Evolutionary conservation across 2,888 invertebrate genomes (phyloP).

Genomic region (Sinodicranocentrus sp.): DNA sequence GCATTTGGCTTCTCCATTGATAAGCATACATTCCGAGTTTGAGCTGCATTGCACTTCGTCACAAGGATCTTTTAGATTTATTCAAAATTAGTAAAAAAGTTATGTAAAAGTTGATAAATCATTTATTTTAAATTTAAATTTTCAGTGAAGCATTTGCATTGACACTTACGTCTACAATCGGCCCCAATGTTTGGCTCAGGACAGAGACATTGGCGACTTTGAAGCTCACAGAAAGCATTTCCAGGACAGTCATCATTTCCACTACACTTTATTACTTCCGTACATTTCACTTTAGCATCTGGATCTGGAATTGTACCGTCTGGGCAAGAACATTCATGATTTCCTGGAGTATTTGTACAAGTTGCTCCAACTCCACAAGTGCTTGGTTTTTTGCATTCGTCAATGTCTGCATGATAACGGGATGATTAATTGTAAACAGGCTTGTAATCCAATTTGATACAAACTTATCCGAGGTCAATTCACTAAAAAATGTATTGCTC

Average conservation of each 20-base stretch:
- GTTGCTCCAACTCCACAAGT: slow-evolving; percentile 90
- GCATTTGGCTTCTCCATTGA: slow-evolving; percentile 90
- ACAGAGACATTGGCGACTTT: slow-evolving; percentile 88
- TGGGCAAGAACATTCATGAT: slow-evolving; percentile 89
- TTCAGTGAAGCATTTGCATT: too few relatives aligned
- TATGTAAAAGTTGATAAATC: background rate
- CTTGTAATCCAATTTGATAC: too few relatives aligned
- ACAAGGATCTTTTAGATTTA: slow-evolving; percentile 97
- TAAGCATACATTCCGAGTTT: slow-evolving; percentile 92
- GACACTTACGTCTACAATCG: slow-evolving; percentile 93
- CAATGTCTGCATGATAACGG: slow-evolving; percentile 82
- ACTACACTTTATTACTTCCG: slow-evolving; percentile 89
- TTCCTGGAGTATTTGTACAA: slow-evolving; percentile 88
- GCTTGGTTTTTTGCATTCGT: slow-evolving; percentile 87
- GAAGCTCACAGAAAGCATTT: slow-evolving; percentile 89
- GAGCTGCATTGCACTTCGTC: slow-evolving; percentile 90
- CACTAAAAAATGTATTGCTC: slow-evolving; percentile 1
- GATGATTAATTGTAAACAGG: background rate
- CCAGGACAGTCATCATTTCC: slow-evolving; percentile 90
- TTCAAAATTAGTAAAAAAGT: too few relatives aligned
- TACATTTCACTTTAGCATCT: slow-evolving; percentile 89
- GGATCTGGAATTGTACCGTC: slow-evolving; percentile 90
- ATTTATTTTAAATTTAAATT: too few relatives aligned
- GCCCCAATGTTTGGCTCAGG: slow-evolving; percentile 95
- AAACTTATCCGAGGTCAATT: slow-evolving; percentile 72